Conservation (phyloP, 1,140 invertebrate genomes). For the Harpegnathos saltator region DNA sequence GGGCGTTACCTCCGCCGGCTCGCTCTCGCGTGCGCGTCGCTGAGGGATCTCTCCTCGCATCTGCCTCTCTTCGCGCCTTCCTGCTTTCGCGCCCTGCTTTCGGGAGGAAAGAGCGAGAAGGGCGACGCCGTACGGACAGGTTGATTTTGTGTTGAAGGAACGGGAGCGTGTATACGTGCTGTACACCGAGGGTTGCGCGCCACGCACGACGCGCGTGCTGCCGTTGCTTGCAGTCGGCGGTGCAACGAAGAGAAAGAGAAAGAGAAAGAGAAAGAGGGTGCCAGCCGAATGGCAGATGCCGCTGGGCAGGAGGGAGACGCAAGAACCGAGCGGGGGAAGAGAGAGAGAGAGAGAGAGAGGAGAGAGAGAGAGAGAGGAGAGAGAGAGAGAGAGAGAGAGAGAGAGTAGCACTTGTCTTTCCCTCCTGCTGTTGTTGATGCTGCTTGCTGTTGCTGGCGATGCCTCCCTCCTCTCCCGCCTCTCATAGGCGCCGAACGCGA, state of each 20-base stretch:
- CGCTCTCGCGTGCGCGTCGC: not conserved
- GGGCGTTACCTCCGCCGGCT: not conserved
- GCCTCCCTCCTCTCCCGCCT: too few relatives aligned
- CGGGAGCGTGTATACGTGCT: conserved; percentile 18
- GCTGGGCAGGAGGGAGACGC: conserved; percentile 23
- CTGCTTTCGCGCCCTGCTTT: conserved; percentile 57
- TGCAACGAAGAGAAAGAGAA: conserved; percentile 45
- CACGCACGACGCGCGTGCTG: conserved; percentile 55
- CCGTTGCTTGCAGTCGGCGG: conserved; percentile 44
- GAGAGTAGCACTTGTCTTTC: conserved; percentile 74
- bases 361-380: conserved; percentile 12
- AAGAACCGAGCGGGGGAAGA: not conserved
- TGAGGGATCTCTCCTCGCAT: conserved; percentile 53
- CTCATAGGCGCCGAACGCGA: conserved; percentile 5
- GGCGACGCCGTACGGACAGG: conserved; percentile 43
- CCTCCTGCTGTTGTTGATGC: conserved; percentile 64
- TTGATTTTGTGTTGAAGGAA: conserved; percentile 64
- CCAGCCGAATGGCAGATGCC: conserved; percentile 60
- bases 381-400: conserved; percentile 14
- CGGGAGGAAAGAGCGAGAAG: too few relatives aligned
- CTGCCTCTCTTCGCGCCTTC: conserved; percentile 44
- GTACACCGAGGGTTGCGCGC: conserved; percentile 46
- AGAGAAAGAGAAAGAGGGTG: not conserved
- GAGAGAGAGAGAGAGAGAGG: conserved; percentile 5
- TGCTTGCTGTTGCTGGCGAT: conserved; percentile 53